Evolutionary conservation across 1,140 invertebrate species (phyloP).

Genomic region (Drosophila ambigua): DNA sequence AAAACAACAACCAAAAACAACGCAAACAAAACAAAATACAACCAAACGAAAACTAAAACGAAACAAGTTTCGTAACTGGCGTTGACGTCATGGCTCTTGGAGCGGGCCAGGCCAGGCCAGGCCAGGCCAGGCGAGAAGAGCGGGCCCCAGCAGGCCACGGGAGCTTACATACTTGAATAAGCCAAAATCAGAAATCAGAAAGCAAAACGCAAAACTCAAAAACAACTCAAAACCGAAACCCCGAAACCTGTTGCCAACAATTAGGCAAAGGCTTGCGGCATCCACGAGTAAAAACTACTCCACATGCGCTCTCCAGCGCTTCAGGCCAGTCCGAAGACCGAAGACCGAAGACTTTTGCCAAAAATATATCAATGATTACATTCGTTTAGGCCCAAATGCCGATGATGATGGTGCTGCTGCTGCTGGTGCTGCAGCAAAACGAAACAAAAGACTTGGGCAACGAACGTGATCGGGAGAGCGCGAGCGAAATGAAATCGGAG

Average conservation of each 20-base stretch:
- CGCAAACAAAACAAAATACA: conserved; percentile 39
- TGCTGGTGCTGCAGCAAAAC: conserved; percentile 41
- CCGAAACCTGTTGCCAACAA: conserved; percentile 75
- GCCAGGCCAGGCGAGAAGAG: conserved; percentile 5
- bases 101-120: neutral
- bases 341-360: conserved; percentile 56
- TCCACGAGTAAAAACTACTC: conserved; percentile 16
- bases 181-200: conserved; percentile 67
- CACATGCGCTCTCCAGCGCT: conserved; percentile 16
- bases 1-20: conserved; percentile 43
- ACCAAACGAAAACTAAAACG: conserved; percentile 62
- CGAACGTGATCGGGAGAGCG: conserved; percentile 50
- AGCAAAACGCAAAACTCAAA: conserved; percentile 52
- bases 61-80: conserved; percentile 83
- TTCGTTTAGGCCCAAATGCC: conserved; percentile 52
- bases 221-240: conserved; percentile 15
- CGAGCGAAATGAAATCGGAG: conserved; percentile 36
- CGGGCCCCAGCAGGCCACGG: conserved; percentile 7
- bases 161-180: conserved; percentile 31
- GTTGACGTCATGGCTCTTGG: conserved; percentile 76
- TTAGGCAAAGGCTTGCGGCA: conserved; percentile 71
- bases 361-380: conserved; percentile 81
- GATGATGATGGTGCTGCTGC: conserved; percentile 26
- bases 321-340: no score
- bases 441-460: conserved; percentile 81